These are phyloP conservation scores for Megaleporinus macrocephalus DNA, from an alignment of 2,113 vertebrate genomes.

Conservation along the genomic window DNA sequence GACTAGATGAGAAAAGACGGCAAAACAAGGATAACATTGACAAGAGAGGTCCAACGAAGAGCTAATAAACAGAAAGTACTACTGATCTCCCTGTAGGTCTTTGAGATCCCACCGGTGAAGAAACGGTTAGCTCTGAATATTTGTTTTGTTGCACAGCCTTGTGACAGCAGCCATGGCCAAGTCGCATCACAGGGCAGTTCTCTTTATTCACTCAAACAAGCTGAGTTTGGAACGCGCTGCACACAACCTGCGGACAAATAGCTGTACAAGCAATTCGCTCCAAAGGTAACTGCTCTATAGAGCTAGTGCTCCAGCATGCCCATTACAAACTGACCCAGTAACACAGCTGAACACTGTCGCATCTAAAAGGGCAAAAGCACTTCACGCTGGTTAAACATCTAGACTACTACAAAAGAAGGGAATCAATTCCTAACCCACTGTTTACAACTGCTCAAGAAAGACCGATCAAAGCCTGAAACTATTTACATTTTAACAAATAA, in stretches of 20 bases:
- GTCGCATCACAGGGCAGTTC: background rate
- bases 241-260: background rate
- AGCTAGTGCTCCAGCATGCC: background rate
- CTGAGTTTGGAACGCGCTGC: background rate
- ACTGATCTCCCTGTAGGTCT: background rate
- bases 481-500: no score
- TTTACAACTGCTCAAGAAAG: no score
- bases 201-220: background rate
- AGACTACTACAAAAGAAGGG: no score
- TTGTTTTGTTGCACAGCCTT: background rate
- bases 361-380: background rate
- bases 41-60: background rate
- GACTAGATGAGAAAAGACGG: background rate
- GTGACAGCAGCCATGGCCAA: background rate
- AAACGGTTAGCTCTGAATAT: background rate
- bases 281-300: no score
- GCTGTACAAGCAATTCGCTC: background rate
- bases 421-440: no score
- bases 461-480: no score
- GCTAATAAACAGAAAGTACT: background rate
- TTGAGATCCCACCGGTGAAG: background rate
- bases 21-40: background rate
- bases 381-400: no score
- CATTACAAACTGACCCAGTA: background rate
- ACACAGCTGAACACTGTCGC: background rate